Base-by-base conservation (phyloP, 2,113 vertebrate genomes). In the Dolichallabes microphthalmus region DNA sequence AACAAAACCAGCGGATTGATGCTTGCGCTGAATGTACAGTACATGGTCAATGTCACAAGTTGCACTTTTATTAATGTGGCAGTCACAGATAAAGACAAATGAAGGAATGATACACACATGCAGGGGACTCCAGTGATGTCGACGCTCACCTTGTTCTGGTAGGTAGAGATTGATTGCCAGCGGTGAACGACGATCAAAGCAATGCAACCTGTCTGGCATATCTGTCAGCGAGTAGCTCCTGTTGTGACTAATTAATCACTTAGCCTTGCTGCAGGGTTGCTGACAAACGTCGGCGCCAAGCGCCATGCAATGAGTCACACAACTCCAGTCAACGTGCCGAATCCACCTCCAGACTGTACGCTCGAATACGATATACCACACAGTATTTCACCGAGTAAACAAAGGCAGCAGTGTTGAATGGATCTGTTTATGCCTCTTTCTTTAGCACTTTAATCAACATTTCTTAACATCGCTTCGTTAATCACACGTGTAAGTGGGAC, bases 241-340 rank as follows among this genome's bases (percentile, higher is more conserved):
- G 82, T 89, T 89, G 88, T 88, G 82, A 88, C 88, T 89, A 89
- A 89, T 90, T 86, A 90, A 90, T 90, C 88, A 88, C 86, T 90
- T 89, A 85, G 80, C 86, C 84, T 78, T 83, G 86, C 86, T 86
- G 86, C 86, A 76, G 85, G 85, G 88, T 81, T 85, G 82, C 81
- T 90, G 88, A 90, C 88, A 90, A 83, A 82, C 74, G 74, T 86
- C 60, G 52, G 71, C 64, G 71, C 85, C 73, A 86, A 88, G 75
- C 52, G 35, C 61, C 87, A 79, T 22, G 66, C 88, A 83, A 69
- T 87, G 84, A 86, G 53, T 87, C 87, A 90, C 77, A 55, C 61
- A 66, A 74, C 74, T 82, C 45, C 88, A 87, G 86, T 68, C 86
- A 87, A 76, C 77, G 50, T 17, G 76, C 71, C 35, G 85, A 88